A percentile compares a stretch with the other conserved stretches of the same genome.
Conservation (phyloP, 2,797 vertebrate species). For the Champsocephalus esox region DNA sequence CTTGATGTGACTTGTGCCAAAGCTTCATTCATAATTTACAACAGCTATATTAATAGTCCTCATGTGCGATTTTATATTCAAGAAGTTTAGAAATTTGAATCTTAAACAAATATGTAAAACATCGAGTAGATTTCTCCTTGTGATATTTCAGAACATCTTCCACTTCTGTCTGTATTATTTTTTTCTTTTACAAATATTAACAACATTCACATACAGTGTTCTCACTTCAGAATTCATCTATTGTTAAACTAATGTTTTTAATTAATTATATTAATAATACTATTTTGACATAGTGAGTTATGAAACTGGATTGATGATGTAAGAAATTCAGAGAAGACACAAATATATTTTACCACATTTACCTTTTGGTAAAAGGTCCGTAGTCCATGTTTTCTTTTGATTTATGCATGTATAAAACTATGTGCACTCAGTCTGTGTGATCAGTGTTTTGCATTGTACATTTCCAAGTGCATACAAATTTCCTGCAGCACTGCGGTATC, state of each 20-base stretch:
- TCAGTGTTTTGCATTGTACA: slow-evolving; percentile 71
- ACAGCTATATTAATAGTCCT: slow-evolving; percentile 51
- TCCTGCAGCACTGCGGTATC: slow-evolving; percentile 77
- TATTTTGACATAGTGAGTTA: slow-evolving; percentile 55
- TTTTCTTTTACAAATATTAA: slow-evolving; percentile 42
- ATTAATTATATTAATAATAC: slow-evolving; percentile 54
- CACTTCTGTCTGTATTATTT: slow-evolving; percentile 15
- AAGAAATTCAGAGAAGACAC: slow-evolving; percentile 64
- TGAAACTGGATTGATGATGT: slow-evolving; percentile 66
- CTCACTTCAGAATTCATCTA: slow-evolving; percentile 49
- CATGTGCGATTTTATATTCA: slow-evolving; percentile 68
- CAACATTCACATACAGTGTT: slow-evolving; percentile 59
- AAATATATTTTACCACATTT: slow-evolving; percentile 53
- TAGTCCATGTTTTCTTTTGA: slow-evolving; percentile 54
- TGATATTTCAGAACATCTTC: slow-evolving; percentile 58
- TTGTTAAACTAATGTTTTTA: slow-evolving; percentile 42
- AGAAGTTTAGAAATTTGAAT: slow-evolving; percentile 60
- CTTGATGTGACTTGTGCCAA: slow-evolving; percentile 63
- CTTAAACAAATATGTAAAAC: slow-evolving; percentile 70
- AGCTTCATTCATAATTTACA: slow-evolving; percentile 69
- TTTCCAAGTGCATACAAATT: slow-evolving; percentile 74
- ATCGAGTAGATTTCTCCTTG: slow-evolving; percentile 46
- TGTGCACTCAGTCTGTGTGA: slow-evolving; percentile 66
- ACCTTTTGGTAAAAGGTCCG: slow-evolving; percentile 61
- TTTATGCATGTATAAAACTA: slow-evolving; percentile 70